Percentiles rank a stretch among this genome's conserved stretches.
These are phyloP conservation scores for Mormyrus hasselquistii DNA, from an alignment of 2,797 vertebrate species.

Conservation along the genomic window DNA sequence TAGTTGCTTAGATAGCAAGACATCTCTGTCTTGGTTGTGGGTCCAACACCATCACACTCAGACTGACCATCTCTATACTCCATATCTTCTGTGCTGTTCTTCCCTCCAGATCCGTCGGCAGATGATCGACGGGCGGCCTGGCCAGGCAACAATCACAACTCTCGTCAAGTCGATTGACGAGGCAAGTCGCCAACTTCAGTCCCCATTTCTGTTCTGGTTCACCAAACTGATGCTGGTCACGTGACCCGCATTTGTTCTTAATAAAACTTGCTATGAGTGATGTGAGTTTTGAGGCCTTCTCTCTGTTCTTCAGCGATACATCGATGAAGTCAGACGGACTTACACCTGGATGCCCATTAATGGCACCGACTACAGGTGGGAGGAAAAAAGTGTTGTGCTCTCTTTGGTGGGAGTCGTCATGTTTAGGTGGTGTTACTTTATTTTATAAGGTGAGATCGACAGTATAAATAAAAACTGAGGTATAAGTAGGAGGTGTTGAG, in stretches of 20 bases:
- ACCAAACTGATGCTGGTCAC: neutral
- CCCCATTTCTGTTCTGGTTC: neutral
- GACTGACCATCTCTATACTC: neutral
- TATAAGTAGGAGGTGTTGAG: neutral
- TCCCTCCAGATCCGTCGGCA: conserved; percentile 77
- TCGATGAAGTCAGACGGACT: conserved; percentile 81
- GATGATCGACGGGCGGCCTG: conserved; percentile 87
- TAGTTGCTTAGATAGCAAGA: neutral
- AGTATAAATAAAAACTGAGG: neutral
- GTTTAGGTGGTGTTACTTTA: neutral
- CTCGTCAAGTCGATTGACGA: conserved; percentile 93
- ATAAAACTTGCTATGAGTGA: neutral
- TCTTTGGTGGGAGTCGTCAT: neutral
- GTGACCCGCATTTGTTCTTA: neutral
- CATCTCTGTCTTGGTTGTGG: neutral
- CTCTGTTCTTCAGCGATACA: conserved; percentile 73
- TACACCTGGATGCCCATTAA: conserved; percentile 93
- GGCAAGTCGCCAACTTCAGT: conserved; percentile 63
- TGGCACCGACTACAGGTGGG: conserved; percentile 95
- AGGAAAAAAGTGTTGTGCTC: neutral
- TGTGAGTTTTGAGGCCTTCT: neutral
- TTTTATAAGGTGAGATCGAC: neutral
- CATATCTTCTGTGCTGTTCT: conserved; percentile 2
- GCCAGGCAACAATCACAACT: conserved; percentile 83
- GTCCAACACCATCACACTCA: neutral